phyloP scores from a whole-genome alignment of 1,140 invertebrate genomes.

The Caenorhabditis latens region DNA sequence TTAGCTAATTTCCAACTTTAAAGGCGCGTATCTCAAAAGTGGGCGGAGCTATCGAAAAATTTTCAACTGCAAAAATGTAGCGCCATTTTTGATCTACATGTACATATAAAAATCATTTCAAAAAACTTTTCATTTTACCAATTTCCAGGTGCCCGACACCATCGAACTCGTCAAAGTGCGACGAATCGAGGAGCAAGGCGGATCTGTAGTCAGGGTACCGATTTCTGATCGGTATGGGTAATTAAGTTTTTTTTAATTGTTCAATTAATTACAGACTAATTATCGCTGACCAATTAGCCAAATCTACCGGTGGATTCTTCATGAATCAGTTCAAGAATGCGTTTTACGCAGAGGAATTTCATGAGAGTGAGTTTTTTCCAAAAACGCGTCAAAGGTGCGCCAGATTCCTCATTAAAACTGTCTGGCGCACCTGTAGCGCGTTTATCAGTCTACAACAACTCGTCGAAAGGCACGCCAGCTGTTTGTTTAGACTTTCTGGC shows the following conservation, averaged over 20 bases:
- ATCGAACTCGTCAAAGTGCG: constrained; percentile 58
- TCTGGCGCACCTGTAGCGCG: too few relatives aligned
- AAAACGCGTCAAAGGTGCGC: too few relatives aligned
- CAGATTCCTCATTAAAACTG: too few relatives aligned
- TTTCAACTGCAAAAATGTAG: too few relatives aligned
- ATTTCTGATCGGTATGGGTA: constrained; percentile 61
- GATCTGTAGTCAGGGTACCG: constrained; percentile 58
- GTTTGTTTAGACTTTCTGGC: too few relatives aligned
- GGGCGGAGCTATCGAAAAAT: too few relatives aligned
- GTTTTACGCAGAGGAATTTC: constrained; percentile 67
- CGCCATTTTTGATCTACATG: too few relatives aligned
- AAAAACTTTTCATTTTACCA: not conserved
- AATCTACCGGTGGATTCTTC: constrained; percentile 63
- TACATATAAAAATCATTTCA: too few relatives aligned
- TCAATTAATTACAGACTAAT: constrained; percentile 11
- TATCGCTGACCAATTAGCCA: constrained; percentile 56
- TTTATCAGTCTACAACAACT: too few relatives aligned
- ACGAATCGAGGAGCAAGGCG: constrained; percentile 61
- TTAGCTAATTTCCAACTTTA: too few relatives aligned
- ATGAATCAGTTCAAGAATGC: constrained; percentile 71
- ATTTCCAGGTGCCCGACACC: constrained; percentile 60
- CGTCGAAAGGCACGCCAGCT: too few relatives aligned
- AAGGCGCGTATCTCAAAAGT: too few relatives aligned
- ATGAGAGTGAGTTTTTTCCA: constrained; percentile 63
- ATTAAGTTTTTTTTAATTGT: not conserved